Conservation (phyloP, 2,797 vertebrate genomes). For the Sebastes taczanowskii region DNA sequence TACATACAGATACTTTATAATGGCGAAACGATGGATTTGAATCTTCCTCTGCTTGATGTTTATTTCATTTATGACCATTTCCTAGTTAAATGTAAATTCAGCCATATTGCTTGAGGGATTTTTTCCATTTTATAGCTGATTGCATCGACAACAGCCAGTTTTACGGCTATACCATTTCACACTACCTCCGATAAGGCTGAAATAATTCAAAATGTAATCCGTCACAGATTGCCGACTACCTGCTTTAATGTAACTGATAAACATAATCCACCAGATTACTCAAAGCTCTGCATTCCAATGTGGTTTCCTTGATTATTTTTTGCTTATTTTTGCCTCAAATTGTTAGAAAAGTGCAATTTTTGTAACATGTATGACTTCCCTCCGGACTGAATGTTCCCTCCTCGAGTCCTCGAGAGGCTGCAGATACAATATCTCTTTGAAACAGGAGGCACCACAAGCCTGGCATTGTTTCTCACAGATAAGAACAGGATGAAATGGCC, state of each 20-base stretch:
- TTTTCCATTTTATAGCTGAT: constrained; percentile 16
- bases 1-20: neutral
- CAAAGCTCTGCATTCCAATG: neutral
- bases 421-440: constrained; percentile 29
- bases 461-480: constrained; percentile 32
- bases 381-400: neutral
- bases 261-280: constrained; percentile 46
- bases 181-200: constrained; percentile 22
- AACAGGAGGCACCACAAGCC: constrained; percentile 32
- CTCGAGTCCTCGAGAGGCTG: neutral
- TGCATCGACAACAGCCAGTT: constrained; percentile 17
- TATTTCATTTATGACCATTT: neutral
- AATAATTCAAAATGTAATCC: constrained; percentile 40
- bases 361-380: neutral
- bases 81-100: constrained; percentile 2
- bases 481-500: constrained; percentile 29
- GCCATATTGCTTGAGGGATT: neutral
- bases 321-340: neutral
- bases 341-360: neutral
- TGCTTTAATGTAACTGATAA: constrained; percentile 56
- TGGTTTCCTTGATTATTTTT: neutral
- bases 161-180: constrained; percentile 12
- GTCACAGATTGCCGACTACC: constrained; percentile 39
- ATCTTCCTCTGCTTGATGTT: neutral
- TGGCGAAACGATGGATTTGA: neutral